Conservation (phyloP, 2,113 vertebrate genomes). For the Turnix velox region DNA sequence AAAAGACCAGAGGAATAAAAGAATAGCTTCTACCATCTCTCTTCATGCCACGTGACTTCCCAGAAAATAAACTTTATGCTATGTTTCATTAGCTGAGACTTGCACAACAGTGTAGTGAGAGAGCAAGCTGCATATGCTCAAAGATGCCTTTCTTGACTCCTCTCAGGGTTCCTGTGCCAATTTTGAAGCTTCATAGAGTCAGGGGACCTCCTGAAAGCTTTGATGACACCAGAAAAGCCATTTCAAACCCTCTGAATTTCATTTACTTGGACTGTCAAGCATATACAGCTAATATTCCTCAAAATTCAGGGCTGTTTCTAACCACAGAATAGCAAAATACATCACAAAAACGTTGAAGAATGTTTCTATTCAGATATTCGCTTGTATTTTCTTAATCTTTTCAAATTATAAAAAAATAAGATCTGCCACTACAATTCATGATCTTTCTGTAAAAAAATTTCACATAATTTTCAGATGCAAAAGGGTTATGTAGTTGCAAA, state of each 20-base stretch:
- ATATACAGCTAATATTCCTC: neutral
- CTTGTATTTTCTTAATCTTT: neutral
- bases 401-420: neutral
- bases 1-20: neutral
- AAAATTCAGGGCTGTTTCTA: neutral
- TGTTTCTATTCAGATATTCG: neutral
- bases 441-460: neutral
- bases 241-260: neutral
- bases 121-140: neutral
- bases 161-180: neutral
- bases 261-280: neutral
- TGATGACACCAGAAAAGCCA: neutral
- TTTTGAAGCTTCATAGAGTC: neutral
- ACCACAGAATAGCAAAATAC: neutral
- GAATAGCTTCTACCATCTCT: neutral
- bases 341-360: neutral
- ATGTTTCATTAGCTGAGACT: neutral
- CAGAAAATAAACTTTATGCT: neutral
- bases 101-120: neutral
- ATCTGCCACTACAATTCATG: neutral
- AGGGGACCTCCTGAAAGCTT: neutral
- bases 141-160: neutral
- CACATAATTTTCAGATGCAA: neutral
- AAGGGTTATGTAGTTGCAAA: neutral
- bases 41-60: neutral